phyloP scores from a whole-genome alignment of 2,888 invertebrate genomes.

The Gandaritis pyraliata region DNA sequence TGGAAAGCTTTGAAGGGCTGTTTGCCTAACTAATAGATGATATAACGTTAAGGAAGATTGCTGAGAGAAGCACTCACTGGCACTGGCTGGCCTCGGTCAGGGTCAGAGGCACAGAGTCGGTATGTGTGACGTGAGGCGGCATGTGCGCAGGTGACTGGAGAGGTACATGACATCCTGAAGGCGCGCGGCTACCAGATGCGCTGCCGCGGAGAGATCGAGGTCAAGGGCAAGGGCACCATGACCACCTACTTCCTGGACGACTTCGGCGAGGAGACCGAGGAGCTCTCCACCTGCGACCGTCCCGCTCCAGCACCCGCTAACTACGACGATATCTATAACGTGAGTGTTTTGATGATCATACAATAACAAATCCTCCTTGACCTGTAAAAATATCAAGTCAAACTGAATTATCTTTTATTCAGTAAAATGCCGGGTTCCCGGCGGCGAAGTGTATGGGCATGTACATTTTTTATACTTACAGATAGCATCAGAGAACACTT shows the following conservation, averaged over 20 bases:
- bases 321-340: conserved; percentile 54
- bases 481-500: too few species aligned
- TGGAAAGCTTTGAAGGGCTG: not conserved
- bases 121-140: conserved; percentile 33
- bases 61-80: not conserved
- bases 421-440: too few species aligned
- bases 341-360: conserved; percentile 45
- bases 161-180: conserved; percentile 92
- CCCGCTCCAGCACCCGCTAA: not conserved
- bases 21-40: not conserved
- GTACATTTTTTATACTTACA: too few species aligned
- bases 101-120: conserved; percentile 16
- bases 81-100: too few species aligned
- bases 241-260: conserved; percentile 93
- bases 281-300: conserved; percentile 46
- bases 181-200: conserved; percentile 91
- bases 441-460: too few species aligned
- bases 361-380: too few species aligned
- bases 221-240: conserved; percentile 98
- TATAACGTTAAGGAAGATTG: not conserved
- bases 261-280: conserved; percentile 56
- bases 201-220: conserved; percentile 94
- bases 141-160: conserved; percentile 90
- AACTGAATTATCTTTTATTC: too few species aligned
- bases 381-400: too few species aligned